These are phyloP conservation scores for Oxyura jamaicensis DNA, from an alignment of 2,113 vertebrate species.

Conservation along the genomic window DNA sequence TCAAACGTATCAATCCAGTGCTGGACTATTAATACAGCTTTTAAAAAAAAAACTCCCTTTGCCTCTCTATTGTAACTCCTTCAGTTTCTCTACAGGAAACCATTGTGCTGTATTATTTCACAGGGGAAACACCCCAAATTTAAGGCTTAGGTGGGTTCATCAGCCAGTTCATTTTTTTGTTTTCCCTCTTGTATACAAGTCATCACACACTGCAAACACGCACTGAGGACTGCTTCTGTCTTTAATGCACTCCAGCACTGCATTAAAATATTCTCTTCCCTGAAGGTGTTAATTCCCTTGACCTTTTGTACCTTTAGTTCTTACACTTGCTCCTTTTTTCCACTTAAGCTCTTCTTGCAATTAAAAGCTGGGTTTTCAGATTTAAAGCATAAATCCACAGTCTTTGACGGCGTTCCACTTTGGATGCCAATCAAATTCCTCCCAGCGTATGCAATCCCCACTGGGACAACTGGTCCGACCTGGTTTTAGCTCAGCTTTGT, in stretches of 20 bases:
- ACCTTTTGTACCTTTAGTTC: not conserved
- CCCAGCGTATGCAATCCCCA: not conserved
- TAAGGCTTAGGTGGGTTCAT: not conserved
- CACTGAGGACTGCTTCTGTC: rapidly evolving
- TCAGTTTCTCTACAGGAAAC: not conserved
- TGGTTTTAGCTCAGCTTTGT: not conserved
- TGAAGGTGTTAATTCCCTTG: not conserved
- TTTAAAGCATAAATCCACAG: not conserved
- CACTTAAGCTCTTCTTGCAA: not conserved
- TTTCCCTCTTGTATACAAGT: not conserved
- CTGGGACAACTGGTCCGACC: not conserved
- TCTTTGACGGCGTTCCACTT: not conserved
- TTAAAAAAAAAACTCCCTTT: not conserved
- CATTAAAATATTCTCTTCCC: not conserved
- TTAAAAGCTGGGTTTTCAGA: not conserved
- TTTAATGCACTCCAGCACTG: not conserved
- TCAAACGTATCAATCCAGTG: not conserved
- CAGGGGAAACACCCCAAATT: not conserved
- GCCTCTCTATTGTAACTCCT: not conserved
- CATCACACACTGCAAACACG: not conserved
- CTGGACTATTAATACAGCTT: not conserved
- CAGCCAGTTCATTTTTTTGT: not conserved
- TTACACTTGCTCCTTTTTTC: not conserved
- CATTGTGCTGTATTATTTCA: not conserved
- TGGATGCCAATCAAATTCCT: not conserved